A percentile compares a stretch with the other conserved stretches of the same genome.
These are phyloP conservation scores for Cichlasoma orientale DNA, from an alignment of 2,797 vertebrate species.

Conservation along the genomic window DNA sequence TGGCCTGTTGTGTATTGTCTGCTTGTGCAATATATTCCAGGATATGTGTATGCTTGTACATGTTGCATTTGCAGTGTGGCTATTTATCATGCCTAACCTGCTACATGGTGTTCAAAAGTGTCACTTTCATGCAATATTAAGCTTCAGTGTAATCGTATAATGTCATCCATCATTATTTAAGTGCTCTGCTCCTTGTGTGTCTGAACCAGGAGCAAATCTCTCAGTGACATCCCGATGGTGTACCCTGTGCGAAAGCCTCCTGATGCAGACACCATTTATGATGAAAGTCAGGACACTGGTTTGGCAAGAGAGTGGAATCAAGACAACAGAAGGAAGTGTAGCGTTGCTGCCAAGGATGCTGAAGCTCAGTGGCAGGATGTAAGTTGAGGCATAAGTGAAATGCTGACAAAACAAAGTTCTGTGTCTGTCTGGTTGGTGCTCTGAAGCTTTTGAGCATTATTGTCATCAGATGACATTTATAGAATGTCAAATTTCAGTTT, in stretches of 20 bases:
- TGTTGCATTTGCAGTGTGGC: not conserved
- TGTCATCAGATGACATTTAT: not conserved
- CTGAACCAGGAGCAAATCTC: conserved; percentile 89
- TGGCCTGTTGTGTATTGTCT: conserved; percentile 13
- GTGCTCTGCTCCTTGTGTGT: conserved; percentile 10
- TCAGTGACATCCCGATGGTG: conserved; percentile 81
- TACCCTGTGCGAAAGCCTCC: conserved; percentile 55
- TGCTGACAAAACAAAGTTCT: not conserved
- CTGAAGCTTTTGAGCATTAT: not conserved
- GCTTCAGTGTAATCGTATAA: not conserved
- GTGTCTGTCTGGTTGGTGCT: not conserved
- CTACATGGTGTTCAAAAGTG: conserved; percentile 3
- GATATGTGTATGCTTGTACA: rapidly evolving
- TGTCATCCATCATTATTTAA: conserved; percentile 12
- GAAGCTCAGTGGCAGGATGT: conserved; percentile 96
- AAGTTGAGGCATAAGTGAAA: conserved; percentile 52
- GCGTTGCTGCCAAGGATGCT: conserved; percentile 81
- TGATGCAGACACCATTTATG: conserved; percentile 10
- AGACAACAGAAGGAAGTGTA: conserved; percentile 81
- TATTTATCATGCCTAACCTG: conserved; percentile 8
- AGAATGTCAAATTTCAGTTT: not conserved
- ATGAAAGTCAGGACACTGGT: conserved; percentile 75
- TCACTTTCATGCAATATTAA: not conserved
- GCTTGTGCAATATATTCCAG: not conserved
- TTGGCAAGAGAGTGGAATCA: conserved; percentile 74